Percentiles rank a stretch among this genome's conserved stretches.
phyloP scores from a whole-genome alignment of 2,797 vertebrate species.

The Linurgus olivaceus region DNA sequence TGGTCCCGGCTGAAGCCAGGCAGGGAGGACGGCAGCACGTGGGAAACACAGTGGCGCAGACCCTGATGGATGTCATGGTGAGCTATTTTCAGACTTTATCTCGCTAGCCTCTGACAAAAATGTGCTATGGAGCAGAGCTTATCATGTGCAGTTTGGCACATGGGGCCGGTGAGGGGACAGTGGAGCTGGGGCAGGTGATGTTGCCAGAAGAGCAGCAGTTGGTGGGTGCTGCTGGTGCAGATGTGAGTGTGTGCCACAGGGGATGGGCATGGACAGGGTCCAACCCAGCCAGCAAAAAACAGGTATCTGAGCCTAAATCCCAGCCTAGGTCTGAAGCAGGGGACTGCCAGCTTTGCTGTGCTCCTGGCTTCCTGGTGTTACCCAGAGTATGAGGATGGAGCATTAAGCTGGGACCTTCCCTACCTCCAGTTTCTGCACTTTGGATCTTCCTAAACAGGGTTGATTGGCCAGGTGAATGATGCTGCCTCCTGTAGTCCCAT shows the following conservation, averaged over 20 bases:
- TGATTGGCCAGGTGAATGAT: not conserved
- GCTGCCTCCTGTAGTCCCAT: not conserved
- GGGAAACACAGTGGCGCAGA: not conserved
- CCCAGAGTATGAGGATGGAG: not conserved
- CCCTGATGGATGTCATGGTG: not conserved
- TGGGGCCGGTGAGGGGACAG: rapidly evolving
- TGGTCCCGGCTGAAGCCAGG: rapidly evolving
- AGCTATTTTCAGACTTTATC: conserved; percentile 56
- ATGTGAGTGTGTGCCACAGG: not conserved
- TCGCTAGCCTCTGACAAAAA: conserved; percentile 28
- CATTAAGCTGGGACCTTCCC: not conserved
- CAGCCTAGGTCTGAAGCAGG: not conserved
- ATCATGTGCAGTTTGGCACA: not conserved
- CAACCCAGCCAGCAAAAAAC: not conserved
- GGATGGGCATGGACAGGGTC: not conserved
- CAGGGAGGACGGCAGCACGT: rapidly evolving
- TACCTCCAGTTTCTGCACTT: not conserved
- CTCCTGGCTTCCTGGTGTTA: not conserved
- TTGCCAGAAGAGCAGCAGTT: rapidly evolving
- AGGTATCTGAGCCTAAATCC: not conserved
- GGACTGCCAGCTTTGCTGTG: not conserved
- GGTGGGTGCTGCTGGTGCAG: not conserved
- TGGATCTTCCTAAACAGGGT: not conserved
- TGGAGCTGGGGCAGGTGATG: not conserved
- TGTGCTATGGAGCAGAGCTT: conserved; percentile 3